Evolutionary conservation across 2,888 invertebrate species (phyloP), one percentile per base, ranked within the genome.

Genomic region (Aphelenchoides bicaudatus): DNA sequence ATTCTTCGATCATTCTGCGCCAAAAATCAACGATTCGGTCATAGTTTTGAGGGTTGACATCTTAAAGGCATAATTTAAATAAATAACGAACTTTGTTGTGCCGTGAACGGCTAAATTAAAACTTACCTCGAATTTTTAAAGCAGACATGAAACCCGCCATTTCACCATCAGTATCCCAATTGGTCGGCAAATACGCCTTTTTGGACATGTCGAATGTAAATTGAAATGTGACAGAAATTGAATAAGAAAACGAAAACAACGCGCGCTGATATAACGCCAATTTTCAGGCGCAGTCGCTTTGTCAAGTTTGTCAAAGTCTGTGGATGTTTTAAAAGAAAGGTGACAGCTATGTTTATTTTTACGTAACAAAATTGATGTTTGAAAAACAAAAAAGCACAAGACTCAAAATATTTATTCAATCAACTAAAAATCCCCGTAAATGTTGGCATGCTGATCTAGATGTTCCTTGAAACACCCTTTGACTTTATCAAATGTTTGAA

Each of bases 381-480:
- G 23, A n/a, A 13, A 25, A 29, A 50, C 13, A 52, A 2, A 25
- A 52, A 13, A 2, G 0, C 21, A 13, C 13, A n/a, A n/a, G n/a
- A n/a, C 25, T 28, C 25, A 54, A 19, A 28, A 55, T 19, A 23
- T 54, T 54, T 55, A 5, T 2, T 59, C 10, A 8, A 8, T 48
- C 34, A n/a, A 48, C 21, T 23, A 72, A 30, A 65, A 63, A 59
- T 74, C 75, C 28, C 75, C 75, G 49, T 68, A 73, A 50, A 75
- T 71, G 51, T 75, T 75, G 23, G 75, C 71, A 37, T 69, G 59
- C 25, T 60, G 59, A n/a, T 73, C 72, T 4, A 75, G 61, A 67
- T 75, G 67, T 21, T 59, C 56, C 16, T 65, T 58, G 70, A 75
- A 75, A 43, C 75, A 75, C 39, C 75, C 69, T 21, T 73, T 57